phyloP scores from a whole-genome alignment of 2,113 vertebrate genomes.

The Mixornis gularis region DNA sequence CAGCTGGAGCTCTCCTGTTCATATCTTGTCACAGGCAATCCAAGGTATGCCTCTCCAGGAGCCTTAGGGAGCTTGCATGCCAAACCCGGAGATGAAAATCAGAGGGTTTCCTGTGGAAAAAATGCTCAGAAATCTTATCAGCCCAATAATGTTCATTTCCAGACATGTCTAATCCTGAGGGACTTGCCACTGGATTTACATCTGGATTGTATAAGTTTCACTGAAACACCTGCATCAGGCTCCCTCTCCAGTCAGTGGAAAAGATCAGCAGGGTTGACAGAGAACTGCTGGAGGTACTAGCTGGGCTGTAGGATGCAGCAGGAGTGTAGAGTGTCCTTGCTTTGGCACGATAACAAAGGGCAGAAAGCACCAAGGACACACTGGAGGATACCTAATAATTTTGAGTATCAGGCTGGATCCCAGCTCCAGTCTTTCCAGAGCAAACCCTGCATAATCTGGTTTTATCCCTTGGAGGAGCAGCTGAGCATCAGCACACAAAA shows the following conservation, averaged over 20 bases:
- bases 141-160: conserved; percentile 56
- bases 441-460: background rate
- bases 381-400: background rate
- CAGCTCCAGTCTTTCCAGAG: background rate
- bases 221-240: conserved; percentile 48
- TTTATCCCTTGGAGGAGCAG: background rate
- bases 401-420: background rate
- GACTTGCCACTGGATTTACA: conserved; percentile 62
- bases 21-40: conserved; percentile 37
- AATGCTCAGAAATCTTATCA: conserved; percentile 57
- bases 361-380: background rate
- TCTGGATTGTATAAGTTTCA: conserved; percentile 56
- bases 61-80: conserved; percentile 31
- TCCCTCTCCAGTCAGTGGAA: background rate
- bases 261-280: background rate
- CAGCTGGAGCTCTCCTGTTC: background rate
- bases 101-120: conserved; percentile 60
- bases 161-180: conserved; percentile 56
- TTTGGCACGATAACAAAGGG: background rate
- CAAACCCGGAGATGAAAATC: conserved; percentile 47
- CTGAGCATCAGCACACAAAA: background rate
- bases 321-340: background rate
- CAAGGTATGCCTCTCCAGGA: conserved; percentile 16
- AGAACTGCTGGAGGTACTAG: background rate
- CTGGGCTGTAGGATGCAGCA: background rate